Evolutionary conservation across 53 echinoderm and acorn worm species (phyloP).

Genomic region (Echinarachnius parma): DNA sequence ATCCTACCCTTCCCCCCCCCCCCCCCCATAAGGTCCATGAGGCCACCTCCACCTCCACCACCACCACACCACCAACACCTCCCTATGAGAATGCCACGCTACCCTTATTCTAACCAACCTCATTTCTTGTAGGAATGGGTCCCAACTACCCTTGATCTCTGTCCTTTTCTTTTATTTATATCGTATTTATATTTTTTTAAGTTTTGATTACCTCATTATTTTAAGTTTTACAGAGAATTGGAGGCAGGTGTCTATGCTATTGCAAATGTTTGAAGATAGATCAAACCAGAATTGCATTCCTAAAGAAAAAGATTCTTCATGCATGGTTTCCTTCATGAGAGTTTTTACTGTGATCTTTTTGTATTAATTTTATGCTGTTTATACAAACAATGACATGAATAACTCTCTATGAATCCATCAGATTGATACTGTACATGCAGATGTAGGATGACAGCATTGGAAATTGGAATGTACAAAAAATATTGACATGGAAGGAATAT

Average conservation of each 20-base stretch:
- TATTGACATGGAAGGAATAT: too few species aligned
- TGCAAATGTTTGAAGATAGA: background rate
- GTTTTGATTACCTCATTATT: background rate
- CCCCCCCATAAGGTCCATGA: background rate
- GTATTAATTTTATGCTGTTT: too few species aligned
- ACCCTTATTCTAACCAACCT: constrained; percentile 6
- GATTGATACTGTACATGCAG: too few species aligned
- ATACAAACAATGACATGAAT: background rate
- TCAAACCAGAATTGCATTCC: background rate
- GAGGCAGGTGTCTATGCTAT: background rate
- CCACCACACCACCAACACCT: background rate
- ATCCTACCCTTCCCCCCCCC: background rate
- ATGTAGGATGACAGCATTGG: too few species aligned
- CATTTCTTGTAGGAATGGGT: constrained; percentile 3
- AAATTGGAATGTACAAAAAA: too few species aligned
- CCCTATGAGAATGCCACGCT: background rate
- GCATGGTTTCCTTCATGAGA: too few species aligned
- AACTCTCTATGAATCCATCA: background rate
- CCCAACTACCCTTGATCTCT: background rate
- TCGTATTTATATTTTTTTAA: background rate
- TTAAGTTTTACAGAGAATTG: background rate
- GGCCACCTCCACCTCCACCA: too few species aligned
- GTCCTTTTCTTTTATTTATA: constrained; percentile 6
- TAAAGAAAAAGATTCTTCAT: background rate
- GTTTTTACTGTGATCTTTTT: too few species aligned